Evolutionary conservation across 2,797 vertebrate species (phyloP).

Genomic region (Tympanoctomys barrerae): DNA sequence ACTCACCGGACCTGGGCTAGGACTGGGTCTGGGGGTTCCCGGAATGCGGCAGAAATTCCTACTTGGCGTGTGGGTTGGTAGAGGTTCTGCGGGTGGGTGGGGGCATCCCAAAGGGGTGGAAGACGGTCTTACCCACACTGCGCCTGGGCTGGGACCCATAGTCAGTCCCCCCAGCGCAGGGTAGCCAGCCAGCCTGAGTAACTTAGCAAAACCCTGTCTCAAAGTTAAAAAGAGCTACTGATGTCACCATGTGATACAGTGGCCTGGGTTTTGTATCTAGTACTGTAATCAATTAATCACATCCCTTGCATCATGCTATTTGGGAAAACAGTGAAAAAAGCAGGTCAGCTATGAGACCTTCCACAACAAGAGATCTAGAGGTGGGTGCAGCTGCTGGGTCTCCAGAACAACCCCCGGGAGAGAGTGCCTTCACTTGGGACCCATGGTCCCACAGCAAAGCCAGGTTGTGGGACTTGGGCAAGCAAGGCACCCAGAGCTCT

Average conservation of each 20-base stretch:
- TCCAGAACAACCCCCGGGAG: neutral
- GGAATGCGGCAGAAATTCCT: too few relatives aligned
- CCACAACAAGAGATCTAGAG: constrained; percentile 1
- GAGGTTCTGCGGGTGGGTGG: too few relatives aligned
- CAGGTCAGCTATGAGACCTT: constrained; percentile 14
- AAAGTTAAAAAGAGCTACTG: neutral
- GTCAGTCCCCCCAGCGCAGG: too few relatives aligned
- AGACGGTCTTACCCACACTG: too few relatives aligned
- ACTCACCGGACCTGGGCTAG: too few relatives aligned
- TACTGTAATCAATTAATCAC: neutral
- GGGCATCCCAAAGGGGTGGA: too few relatives aligned
- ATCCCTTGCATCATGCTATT: neutral
- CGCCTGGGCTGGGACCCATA: too few relatives aligned
- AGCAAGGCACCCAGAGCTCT: neutral
- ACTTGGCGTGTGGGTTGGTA: too few relatives aligned
- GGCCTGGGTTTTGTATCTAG: neutral
- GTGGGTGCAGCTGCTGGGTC: neutral
- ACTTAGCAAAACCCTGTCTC: neutral
- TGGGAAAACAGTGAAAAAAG: neutral
- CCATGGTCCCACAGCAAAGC: neutral
- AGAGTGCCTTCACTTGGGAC: neutral
- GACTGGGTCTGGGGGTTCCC: too few relatives aligned
- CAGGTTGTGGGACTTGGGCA: neutral
- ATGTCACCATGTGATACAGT: neutral
- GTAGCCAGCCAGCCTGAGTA: neutral